These are phyloP conservation scores for Bradypus variegatus DNA, from an alignment of 2,797 vertebrate genomes.

Conservation along the genomic window DNA sequence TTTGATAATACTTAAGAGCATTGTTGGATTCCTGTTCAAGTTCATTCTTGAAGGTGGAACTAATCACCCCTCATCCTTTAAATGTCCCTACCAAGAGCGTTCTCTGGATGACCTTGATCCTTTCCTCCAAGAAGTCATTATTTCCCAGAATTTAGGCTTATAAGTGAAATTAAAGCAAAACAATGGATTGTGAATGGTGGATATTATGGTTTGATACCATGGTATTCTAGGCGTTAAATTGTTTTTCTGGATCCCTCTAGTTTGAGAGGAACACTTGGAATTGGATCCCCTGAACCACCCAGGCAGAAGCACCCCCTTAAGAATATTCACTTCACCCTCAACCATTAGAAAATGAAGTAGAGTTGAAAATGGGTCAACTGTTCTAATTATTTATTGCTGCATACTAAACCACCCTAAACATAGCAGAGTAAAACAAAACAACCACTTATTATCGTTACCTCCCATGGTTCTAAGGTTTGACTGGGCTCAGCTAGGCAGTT, in stretches of 20 bases:
- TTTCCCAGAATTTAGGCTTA: background rate
- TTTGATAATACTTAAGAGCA: too few relatives aligned
- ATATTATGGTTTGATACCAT: background rate
- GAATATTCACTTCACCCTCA: background rate
- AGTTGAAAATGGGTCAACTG: background rate
- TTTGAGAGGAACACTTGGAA: background rate
- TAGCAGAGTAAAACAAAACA: background rate
- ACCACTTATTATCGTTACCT: background rate
- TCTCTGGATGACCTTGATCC: background rate
- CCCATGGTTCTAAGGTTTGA: background rate
- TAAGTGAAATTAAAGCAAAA: background rate
- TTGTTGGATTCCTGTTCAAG: background rate
- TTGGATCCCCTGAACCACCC: background rate
- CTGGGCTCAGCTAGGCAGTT: background rate
- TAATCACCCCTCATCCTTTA: background rate
- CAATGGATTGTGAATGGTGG: background rate
- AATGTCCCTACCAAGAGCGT: background rate
- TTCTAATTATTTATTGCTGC: background rate
- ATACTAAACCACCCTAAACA: background rate
- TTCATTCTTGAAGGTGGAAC: background rate
- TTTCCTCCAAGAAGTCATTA: background rate
- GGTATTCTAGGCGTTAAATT: background rate
- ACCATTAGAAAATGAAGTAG: background rate
- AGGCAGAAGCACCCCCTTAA: background rate
- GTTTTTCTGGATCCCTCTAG: background rate